These are phyloP conservation scores for Hypanus sabinus DNA, from an alignment of 2,113 vertebrate genomes.

Conservation along the genomic window DNA sequence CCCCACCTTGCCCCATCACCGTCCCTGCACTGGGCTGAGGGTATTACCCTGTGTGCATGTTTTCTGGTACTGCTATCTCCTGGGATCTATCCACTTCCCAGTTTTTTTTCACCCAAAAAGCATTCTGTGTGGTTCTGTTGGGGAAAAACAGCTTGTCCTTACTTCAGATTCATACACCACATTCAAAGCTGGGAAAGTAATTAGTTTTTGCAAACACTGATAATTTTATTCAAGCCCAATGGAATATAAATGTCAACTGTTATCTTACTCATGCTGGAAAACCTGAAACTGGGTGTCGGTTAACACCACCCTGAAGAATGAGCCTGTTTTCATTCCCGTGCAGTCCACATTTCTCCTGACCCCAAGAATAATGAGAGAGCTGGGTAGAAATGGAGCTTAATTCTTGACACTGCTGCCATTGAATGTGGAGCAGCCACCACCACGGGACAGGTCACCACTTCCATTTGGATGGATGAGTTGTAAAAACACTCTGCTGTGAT, in stretches of 20 bases:
- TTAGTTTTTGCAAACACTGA: background rate
- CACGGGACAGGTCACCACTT: background rate
- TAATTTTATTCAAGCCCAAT: background rate
- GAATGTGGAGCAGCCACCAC: background rate
- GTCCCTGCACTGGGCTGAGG: background rate
- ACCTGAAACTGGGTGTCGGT: no score
- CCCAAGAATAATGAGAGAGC: background rate
- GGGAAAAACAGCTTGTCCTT: background rate
- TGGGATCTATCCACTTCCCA: background rate
- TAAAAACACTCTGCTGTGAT: background rate
- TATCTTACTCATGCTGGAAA: background rate
- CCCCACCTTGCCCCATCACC: background rate
- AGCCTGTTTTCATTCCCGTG: no score
- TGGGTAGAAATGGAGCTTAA: background rate
- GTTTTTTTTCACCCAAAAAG: background rate
- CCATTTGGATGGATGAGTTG: background rate
- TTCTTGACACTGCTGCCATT: background rate
- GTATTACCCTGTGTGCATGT: background rate
- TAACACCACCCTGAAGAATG: no score
- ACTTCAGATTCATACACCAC: background rate
- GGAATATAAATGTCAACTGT: background rate
- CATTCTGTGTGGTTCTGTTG: background rate
- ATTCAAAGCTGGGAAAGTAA: background rate
- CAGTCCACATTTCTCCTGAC: no score
- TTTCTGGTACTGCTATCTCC: background rate